Conservation (phyloP, 2,113 vertebrate species). For the Nothobranchius kuhntae region DNA sequence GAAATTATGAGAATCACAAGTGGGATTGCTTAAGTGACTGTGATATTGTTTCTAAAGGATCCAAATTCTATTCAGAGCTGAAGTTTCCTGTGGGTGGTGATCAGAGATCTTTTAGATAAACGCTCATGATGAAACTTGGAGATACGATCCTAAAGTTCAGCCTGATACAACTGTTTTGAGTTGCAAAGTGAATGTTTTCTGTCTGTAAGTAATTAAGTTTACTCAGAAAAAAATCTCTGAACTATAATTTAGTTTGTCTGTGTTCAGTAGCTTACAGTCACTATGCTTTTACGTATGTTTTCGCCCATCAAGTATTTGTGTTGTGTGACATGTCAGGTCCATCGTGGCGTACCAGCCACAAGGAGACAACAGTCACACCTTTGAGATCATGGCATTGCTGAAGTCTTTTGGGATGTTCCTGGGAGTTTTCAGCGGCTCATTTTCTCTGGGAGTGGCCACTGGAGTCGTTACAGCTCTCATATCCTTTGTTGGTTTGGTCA, state of each 20-base stretch:
- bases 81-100: no score
- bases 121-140: no score
- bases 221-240: no score
- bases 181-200: no score
- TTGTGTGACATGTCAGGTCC: constrained; percentile 79
- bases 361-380: constrained; percentile 95
- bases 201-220: no score
- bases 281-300: background rate
- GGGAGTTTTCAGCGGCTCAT: constrained; percentile 97
- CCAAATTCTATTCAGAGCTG: no score
- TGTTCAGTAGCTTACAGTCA: background rate
- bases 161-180: no score
- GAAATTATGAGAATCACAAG: no score
- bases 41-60: no score
- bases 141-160: no score
- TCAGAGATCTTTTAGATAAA: no score
- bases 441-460: constrained; percentile 93
- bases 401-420: constrained; percentile 96
- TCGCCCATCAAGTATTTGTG: background rate
- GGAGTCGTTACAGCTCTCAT: constrained; percentile 96
- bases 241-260: background rate
- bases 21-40: no score
- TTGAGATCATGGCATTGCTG: constrained; percentile 92
- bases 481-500: constrained; percentile 80
- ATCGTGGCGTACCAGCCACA: constrained; percentile 94